These are phyloP conservation scores for Zygaena filipendulae DNA, from an alignment of 2,888 invertebrate genomes.

Conservation along the genomic window DNA sequence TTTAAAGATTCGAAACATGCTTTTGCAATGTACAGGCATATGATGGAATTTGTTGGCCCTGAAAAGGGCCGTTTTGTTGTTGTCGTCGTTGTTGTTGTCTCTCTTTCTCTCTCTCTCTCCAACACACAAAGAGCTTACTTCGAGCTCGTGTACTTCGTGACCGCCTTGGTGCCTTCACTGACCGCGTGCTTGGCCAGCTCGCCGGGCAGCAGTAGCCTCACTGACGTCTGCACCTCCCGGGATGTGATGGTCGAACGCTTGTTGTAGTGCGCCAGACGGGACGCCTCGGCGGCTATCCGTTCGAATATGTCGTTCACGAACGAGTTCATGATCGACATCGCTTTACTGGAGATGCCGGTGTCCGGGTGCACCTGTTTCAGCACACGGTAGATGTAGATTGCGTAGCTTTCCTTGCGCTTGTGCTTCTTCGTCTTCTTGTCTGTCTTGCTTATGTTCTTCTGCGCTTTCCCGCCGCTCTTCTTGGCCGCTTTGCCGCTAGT, in stretches of 20 bases:
- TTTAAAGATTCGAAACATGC: no score
- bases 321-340: no score
- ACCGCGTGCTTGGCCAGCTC: no score
- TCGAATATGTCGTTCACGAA: constrained; percentile 81
- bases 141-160: constrained; percentile 67
- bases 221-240: no score
- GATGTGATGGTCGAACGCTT: no score
- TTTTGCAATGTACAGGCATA: no score
- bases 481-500: constrained; percentile 50
- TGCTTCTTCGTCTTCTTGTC: constrained; percentile 68
- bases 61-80: no score
- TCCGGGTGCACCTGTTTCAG: constrained; percentile 75
- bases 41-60: no score
- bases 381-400: constrained; percentile 72
- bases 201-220: constrained; percentile 73
- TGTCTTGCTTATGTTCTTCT: constrained; percentile 65
- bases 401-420: constrained; percentile 68
- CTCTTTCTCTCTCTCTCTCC: no score
- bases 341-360: constrained; percentile 59
- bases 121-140: no score
- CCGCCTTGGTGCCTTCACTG: no score
- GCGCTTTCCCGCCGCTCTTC: constrained; percentile 66
- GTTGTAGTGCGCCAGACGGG: constrained; percentile 72
- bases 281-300: constrained; percentile 73
- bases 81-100: no score